Evolutionary conservation across 2,888 invertebrate genomes (phyloP).

Genomic region (Lampropteryx suffumata): DNA sequence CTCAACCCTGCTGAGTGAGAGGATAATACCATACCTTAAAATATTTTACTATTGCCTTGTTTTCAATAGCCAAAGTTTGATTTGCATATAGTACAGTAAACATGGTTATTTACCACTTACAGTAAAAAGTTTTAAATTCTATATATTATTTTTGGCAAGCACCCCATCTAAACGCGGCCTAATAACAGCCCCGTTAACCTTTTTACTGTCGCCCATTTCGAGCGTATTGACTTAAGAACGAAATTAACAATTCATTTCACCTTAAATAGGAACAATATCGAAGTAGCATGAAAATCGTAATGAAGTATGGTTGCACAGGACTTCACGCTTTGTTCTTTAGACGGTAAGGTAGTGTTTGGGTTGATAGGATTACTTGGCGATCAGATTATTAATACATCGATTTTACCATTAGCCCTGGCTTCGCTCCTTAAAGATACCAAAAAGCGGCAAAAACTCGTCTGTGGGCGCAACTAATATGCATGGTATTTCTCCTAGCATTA

Average conservation of each 20-base stretch:
- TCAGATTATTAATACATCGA: conserved; percentile 22
- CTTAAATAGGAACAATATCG: conserved; percentile 33
- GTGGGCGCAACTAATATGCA: too few relatives aligned
- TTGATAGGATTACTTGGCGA: background rate
- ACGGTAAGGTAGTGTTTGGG: conserved; percentile 11
- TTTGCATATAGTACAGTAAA: too few relatives aligned
- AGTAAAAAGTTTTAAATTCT: too few relatives aligned
- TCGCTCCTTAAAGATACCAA: background rate
- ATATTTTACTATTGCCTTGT: too few relatives aligned
- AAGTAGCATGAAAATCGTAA: conserved; percentile 26
- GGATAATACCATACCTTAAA: too few relatives aligned
- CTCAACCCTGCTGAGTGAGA: too few relatives aligned
- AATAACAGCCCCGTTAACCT: conserved; percentile 24
- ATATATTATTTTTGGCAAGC: too few relatives aligned
- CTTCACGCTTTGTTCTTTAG: conserved; percentile 6
- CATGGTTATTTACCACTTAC: too few relatives aligned
- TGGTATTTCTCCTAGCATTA: too few relatives aligned
- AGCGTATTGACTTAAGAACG: conserved; percentile 34
- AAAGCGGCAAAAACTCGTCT: too few relatives aligned
- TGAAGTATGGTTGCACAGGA: conserved; percentile 25
- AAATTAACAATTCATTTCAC: conserved; percentile 39
- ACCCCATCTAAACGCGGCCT: too few relatives aligned
- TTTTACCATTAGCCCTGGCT: conserved; percentile 25
- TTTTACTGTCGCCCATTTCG: conserved; percentile 22
- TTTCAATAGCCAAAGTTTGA: too few relatives aligned